phyloP scores from a whole-genome alignment of 1,140 invertebrate species.

The Aethina tumida region DNA sequence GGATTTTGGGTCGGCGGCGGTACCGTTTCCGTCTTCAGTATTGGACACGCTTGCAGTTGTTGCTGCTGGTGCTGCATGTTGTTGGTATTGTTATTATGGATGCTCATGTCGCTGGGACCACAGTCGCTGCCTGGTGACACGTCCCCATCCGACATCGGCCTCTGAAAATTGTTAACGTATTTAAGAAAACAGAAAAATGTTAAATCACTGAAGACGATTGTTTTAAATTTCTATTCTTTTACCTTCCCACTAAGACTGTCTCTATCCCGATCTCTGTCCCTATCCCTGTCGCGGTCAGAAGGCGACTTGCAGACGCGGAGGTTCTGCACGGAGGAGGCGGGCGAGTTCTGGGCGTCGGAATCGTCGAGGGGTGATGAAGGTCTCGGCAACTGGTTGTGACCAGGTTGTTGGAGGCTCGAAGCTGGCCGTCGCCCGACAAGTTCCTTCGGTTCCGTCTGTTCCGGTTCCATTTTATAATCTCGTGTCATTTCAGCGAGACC shows the following conservation, averaged over 20 bases:
- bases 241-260: slow-evolving; percentile 19
- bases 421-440: slow-evolving; percentile 26
- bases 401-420: slow-evolving; percentile 14
- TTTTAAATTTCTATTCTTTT: slow-evolving; percentile 24
- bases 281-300: slow-evolving; percentile 8
- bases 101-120: slow-evolving; percentile 46
- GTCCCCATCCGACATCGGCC: slow-evolving; percentile 25
- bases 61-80: slow-evolving; percentile 6
- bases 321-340: slow-evolving; percentile 11
- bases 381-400: slow-evolving; percentile 7
- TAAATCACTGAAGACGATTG: no score
- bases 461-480: slow-evolving; percentile 31
- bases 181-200: no score
- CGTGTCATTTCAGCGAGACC: slow-evolving; percentile 82
- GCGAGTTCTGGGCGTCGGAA: slow-evolving; percentile 5
- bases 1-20: no score
- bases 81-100: slow-evolving; percentile 39
- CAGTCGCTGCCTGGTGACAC: slow-evolving; percentile 33
- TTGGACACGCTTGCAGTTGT: no score
- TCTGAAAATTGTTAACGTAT: no score
- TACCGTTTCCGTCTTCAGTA: no score
- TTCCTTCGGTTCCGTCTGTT: slow-evolving; percentile 35
- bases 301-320: slow-evolving; percentile 14
- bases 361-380: slow-evolving; percentile 4
- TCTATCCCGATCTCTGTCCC: slow-evolving; percentile 10